Evolutionary conservation across 2,797 vertebrate species (phyloP).

Genomic region (Artibeus jamaicensis): DNA sequence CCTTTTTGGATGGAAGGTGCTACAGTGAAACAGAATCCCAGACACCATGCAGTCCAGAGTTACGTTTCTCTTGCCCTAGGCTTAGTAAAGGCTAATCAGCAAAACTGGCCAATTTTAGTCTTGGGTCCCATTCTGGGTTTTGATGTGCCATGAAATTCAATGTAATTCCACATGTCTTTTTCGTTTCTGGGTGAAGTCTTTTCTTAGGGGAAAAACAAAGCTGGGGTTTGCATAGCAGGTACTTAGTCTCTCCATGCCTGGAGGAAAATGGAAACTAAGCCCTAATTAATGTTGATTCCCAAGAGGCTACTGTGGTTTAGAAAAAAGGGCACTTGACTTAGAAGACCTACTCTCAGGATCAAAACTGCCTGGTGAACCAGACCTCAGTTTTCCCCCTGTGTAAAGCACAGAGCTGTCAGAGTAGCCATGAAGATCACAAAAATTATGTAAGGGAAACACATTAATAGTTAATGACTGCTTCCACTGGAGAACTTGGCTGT

Average conservation of each 20-base stretch:
- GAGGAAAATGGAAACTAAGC: neutral
- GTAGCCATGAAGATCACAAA: neutral
- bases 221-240: neutral
- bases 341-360: neutral
- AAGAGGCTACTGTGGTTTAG: neutral
- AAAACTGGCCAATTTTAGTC: neutral
- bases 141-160: constrained; percentile 28
- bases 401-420: neutral
- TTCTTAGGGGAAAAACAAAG: neutral
- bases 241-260: neutral
- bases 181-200: constrained; percentile 9
- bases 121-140: constrained; percentile 12
- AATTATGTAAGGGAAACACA: neutral
- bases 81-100: neutral
- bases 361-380: neutral
- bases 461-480: neutral
- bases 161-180: neutral
- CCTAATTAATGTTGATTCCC: neutral
- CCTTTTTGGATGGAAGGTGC: neutral
- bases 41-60: neutral
- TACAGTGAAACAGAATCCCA: neutral
- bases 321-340: neutral
- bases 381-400: neutral
- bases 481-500: neutral
- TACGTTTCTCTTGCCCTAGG: neutral